Evolutionary conservation across 2,797 vertebrate genomes (phyloP), one percentile per base, ranked within the genome.

Genomic region (Clangula hyemalis): DNA sequence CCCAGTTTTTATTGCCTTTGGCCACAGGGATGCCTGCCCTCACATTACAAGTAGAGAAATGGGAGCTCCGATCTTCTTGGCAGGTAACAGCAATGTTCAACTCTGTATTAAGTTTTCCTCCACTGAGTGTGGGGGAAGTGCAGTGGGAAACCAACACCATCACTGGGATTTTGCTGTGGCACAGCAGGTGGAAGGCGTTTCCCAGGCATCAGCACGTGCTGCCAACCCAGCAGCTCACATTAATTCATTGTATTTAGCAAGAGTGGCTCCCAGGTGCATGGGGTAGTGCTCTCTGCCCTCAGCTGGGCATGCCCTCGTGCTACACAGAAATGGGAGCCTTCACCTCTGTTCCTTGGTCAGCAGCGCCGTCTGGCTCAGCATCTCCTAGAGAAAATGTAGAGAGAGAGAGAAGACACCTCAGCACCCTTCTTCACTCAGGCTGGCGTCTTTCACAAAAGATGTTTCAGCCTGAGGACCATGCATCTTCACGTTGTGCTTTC

Each of bases 341-440:
- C 34, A 97, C 96, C 96, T 96, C 81, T 11, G 1, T 91, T 87
- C 77, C 94, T 66, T 28, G 13, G 56, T 8, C 36, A 74, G 19
- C 41, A 79, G 32, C 61, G 80, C 34, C 53, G 38, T 69, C 53
- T 18, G 1, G 8, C 69, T 74, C 11, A 7, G 90, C 39, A 0
- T 47, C 69, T 69, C 92, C 97, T 97, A 56, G 49, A 85, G 79
- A 66, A 49, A 85, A n/a, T 32, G 7, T 24, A 22, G 8, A 45
- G 43, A 49, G 43, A 77, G 10, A 77, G 34, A 90, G 10, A 65
- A 47, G 15, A 79, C 1, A 3, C 4, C 13, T 94, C 65, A 94
- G 71, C 24, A 87, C 22, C n/a, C 64, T 45, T 79, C 19, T 41
- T 80, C 21, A 24, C 28, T 53, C 0, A 0, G 39, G 12, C n/a